Percentiles rank a stretch among this genome's conserved stretches.
phyloP scores from a whole-genome alignment of 2,113 vertebrate species.

The Halichoerus grypus region DNA sequence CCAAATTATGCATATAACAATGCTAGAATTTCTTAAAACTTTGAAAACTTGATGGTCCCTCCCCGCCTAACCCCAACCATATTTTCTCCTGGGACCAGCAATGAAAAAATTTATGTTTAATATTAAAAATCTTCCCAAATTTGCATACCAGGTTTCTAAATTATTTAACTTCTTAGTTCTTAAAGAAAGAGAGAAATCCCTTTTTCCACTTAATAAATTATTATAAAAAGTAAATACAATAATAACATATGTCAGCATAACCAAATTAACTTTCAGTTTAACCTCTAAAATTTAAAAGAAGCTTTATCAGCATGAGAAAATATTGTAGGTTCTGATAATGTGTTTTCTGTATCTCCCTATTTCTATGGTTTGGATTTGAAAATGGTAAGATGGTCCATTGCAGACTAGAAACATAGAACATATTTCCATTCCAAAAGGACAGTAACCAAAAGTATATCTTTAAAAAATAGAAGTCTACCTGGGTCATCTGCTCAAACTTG shows the following conservation, averaged over 20 bases:
- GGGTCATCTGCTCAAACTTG: constrained; percentile 65
- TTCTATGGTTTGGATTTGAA: not conserved
- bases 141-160: not conserved
- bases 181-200: not conserved
- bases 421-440: constrained; percentile 17
- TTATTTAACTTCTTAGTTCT: not conserved
- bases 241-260: not conserved
- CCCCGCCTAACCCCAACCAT: not conserved
- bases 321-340: not conserved
- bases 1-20: not conserved
- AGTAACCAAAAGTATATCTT: not conserved
- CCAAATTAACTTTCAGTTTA: not conserved
- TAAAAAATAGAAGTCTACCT: constrained; percentile 39
- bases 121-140: not conserved
- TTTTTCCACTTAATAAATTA: not conserved
- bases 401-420: not conserved
- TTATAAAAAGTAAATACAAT: constrained; percentile 1
- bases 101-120: constrained; percentile 17
- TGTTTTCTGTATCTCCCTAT: not conserved
- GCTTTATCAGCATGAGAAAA: not conserved
- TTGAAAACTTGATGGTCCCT: not conserved
- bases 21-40: not conserved
- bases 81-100: not conserved
- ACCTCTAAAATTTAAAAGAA: not conserved
- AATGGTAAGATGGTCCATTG: not conserved